Conservation (phyloP, 35 echinoderm and acorn worm genomes). For the Heliocidaris erythrogramma region DNA sequence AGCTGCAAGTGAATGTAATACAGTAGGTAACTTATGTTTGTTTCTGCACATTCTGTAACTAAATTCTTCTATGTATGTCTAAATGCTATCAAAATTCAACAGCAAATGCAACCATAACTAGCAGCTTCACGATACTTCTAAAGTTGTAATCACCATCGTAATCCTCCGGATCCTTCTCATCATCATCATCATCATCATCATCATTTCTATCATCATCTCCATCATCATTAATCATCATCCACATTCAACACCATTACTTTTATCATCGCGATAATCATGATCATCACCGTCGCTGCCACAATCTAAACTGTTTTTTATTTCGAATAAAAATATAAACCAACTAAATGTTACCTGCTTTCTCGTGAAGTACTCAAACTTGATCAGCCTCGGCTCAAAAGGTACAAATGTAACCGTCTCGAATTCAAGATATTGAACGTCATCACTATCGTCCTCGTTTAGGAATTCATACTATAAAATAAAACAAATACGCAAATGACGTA, state of each 20-base stretch:
- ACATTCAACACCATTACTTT: too few relatives aligned
- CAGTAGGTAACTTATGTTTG: neutral
- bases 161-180: neutral
- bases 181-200: neutral
- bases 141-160: neutral
- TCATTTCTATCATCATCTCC: neutral
- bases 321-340: neutral
- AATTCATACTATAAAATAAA: neutral
- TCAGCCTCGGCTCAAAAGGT: slow-evolving; percentile 38
- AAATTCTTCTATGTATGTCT: neutral
- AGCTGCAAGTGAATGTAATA: neutral
- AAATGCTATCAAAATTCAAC: neutral
- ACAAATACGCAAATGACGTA: neutral
- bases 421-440: slow-evolving; percentile 31
- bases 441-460: neutral
- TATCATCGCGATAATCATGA: too few relatives aligned
- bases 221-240: neutral
- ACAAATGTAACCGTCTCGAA: slow-evolving; percentile 29
- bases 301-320: neutral
- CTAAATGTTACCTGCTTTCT: slow-evolving; percentile 25
- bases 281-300: too few relatives aligned
- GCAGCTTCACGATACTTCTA: neutral
- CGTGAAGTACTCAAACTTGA: slow-evolving; percentile 33
- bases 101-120: neutral
- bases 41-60: neutral